Evolutionary conservation across 92 coral and sea anemone species (phyloP), one percentile per base, ranked within the genome.

Genomic region (Blastomussa wellsi): DNA sequence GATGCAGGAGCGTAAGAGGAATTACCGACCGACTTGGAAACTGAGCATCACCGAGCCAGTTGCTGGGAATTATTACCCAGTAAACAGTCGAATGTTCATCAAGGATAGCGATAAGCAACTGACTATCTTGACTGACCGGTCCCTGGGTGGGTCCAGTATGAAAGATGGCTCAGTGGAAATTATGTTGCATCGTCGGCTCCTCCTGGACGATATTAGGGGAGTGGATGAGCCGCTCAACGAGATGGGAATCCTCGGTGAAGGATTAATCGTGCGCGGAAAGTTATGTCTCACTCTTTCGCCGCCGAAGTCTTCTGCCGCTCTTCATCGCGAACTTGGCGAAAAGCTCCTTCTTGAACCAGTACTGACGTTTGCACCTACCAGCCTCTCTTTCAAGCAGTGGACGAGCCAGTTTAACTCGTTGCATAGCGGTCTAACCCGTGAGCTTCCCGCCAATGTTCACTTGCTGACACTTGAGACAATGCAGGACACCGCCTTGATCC

Each of bases 71-170:
- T 96, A 96, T 78, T 96, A 92, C 79, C 98, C 98, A 51, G 90
- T 96, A 32, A 96, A 96, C 84, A 96, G 98, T 80, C 93, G 98
- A 82, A 86, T 93, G 52, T 94, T 79, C 82, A 90, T 96, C 86
- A 90, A 89, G 80, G 99, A 97, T 68, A 79, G 73, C 8, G 78
- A 47, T 26, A 89, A 89, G 44, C 99, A 97, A 88, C 76, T 97
- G 77, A 97, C 98, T 38, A 84, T 97, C 79, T 68, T 97, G 87
- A 95, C 98, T 24, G 99, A 97, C 48, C 89, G 99, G 79, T 97
- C 99, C 13, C 92, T 97, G 76, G 99, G 99, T 10, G 99, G 98
- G 35, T 86, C 99, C 15, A 97, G 99, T 77, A 81, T 97, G 71
- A 91, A 86, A 53, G 98, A 93, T 52, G 99, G 99, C 28, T 97